phyloP scores from a whole-genome alignment of 2,797 vertebrate genomes.

The Gymnothorax reevesii region DNA sequence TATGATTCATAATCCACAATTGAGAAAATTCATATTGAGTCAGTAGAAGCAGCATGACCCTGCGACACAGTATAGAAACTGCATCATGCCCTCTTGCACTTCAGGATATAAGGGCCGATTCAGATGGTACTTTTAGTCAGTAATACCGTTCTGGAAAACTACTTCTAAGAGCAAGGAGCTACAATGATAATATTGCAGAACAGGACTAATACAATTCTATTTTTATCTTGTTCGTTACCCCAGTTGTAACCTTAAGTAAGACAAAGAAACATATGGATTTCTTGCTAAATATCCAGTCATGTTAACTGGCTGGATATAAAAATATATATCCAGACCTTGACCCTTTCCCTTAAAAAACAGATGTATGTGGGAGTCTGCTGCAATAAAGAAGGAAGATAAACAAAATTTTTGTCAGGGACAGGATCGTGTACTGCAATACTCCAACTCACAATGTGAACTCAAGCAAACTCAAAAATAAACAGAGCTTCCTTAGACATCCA shows the following conservation, averaged over 20 bases:
- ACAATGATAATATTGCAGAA: background rate
- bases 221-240: background rate
- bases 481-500: constrained; percentile 13
- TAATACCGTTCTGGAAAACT: background rate
- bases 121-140: background rate
- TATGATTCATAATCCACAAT: background rate
- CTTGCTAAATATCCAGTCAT: background rate
- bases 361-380: background rate
- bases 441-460: constrained; percentile 10
- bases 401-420: background rate
- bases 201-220: background rate
- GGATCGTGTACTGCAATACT: background rate
- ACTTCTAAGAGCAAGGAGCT: background rate
- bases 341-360: background rate
- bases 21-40: background rate
- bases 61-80: background rate
- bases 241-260: background rate
- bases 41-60: background rate
- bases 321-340: background rate
- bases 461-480: background rate
- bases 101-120: background rate
- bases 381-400: background rate
- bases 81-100: background rate
- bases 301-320: background rate
- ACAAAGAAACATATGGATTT: background rate